These are phyloP conservation scores for Meteorus colon DNA, from an alignment of 2,888 invertebrate genomes.

Conservation along the genomic window DNA sequence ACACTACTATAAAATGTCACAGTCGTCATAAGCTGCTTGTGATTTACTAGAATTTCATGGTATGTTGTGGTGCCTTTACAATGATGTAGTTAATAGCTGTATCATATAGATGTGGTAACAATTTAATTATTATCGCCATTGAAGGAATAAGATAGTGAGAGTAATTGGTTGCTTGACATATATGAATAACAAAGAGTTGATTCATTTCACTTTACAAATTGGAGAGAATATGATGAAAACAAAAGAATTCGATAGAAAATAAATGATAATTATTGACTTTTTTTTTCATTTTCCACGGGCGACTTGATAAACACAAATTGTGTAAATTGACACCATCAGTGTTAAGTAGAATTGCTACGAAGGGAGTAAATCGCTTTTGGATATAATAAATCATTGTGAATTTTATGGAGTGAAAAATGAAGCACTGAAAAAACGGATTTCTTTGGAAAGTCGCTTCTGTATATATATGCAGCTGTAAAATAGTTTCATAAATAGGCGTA, in stretches of 20 bases:
- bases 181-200: not conserved
- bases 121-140: not conserved
- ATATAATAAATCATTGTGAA: constrained; percentile 36
- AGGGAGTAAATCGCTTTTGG: constrained; percentile 12
- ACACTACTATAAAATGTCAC: not conserved
- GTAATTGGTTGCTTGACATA: not conserved
- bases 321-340: constrained; percentile 15
- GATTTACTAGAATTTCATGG: constrained; percentile 21
- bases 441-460: constrained; percentile 37
- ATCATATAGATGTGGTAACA: constrained; percentile 2
- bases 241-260: not conserved
- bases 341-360: constrained; percentile 23
- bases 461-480: constrained; percentile 50
- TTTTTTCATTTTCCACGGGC: constrained; percentile 14
- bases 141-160: not conserved
- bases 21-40: constrained; percentile 4
- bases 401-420: constrained; percentile 34
- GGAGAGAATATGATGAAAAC: not conserved
- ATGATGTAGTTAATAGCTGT: constrained; percentile 1
- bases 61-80: constrained; percentile 9
- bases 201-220: not conserved
- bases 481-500: constrained; percentile 28
- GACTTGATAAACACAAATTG: constrained; percentile 29
- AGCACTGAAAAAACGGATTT: constrained; percentile 42
- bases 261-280: not conserved